Conservation (phyloP, 2,888 invertebrate genomes). For the Axea sp. region DNA sequence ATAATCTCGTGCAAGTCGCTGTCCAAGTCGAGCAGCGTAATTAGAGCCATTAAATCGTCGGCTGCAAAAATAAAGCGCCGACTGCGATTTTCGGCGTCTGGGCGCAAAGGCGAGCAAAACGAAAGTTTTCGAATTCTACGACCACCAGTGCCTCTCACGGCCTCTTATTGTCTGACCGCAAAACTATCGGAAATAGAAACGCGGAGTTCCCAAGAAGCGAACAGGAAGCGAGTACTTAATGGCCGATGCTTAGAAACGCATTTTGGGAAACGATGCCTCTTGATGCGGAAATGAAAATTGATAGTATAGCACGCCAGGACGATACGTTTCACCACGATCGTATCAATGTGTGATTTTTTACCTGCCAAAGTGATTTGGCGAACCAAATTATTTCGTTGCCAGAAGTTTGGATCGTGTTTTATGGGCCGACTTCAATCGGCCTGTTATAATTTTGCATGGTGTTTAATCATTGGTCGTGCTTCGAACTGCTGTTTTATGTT, state of each 20-base stretch:
- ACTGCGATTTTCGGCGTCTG: conserved; percentile 29
- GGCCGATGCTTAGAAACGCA: conserved; percentile 67
- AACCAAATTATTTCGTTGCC: conserved; percentile 6
- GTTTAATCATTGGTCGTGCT: too few species aligned
- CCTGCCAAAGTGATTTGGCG: conserved; percentile 32
- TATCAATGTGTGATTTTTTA: conserved; percentile 30
- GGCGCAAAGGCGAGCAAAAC: conserved; percentile 43
- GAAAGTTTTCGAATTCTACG: conserved; percentile 36
- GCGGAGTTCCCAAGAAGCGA: conserved; percentile 60
- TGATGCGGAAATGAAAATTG: conserved; percentile 70
- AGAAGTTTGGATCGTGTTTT: too few species aligned
- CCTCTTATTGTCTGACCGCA: conserved; percentile 69
- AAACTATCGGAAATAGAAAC: conserved; percentile 74
- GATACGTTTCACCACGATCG: conserved; percentile 7
- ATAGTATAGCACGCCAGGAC: conserved; percentile 58
- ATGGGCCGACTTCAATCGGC: too few species aligned
- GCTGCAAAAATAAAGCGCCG: conserved; percentile 44
- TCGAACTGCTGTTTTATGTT: too few species aligned
- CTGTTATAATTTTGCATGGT: too few species aligned
- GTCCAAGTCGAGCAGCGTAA: conserved; percentile 40
- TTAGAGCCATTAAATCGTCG: conserved; percentile 53
- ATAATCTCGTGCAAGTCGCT: conserved; percentile 44
- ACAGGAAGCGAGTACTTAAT: conserved; percentile 65
- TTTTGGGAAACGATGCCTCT: conserved; percentile 68
- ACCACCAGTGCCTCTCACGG: conserved; percentile 33